phyloP scores from a whole-genome alignment of 2,888 invertebrate genomes.

The Hoplodrina ambigua region DNA sequence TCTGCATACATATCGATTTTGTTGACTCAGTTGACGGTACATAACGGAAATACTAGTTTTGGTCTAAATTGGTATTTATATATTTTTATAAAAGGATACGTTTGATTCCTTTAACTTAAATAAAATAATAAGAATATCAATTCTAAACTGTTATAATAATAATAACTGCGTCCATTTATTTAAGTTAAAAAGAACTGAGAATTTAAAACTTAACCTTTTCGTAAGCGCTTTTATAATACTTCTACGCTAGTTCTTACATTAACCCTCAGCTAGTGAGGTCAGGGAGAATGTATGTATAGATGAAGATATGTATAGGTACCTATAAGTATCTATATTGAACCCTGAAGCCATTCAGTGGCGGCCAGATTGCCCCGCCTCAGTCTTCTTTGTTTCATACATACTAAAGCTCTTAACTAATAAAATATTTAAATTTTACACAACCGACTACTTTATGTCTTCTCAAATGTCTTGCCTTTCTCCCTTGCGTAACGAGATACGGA shows the following conservation, averaged over 20 bases:
- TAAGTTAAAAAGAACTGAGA: background rate
- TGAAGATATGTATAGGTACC: slow-evolving; percentile 12
- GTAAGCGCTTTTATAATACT: slow-evolving; percentile 2
- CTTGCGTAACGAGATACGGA: slow-evolving; percentile 1
- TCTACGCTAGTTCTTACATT: slow-evolving; percentile 17
- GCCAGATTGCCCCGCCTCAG: slow-evolving; percentile 56
- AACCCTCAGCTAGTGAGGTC: slow-evolving; percentile 47
- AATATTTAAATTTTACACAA: slow-evolving; percentile 61
- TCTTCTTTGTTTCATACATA: slow-evolving; percentile 62
- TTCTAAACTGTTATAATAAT: background rate
- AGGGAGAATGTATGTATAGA: slow-evolving; percentile 29
- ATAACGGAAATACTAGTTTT: no score
- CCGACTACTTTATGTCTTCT: slow-evolving; percentile 34
- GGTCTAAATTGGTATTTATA: no score
- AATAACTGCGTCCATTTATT: background rate
- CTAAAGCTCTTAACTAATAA: slow-evolving; percentile 53
- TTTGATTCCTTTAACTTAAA: no score
- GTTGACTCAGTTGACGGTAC: no score
- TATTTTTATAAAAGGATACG: no score
- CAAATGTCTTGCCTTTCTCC: slow-evolving; percentile 20
- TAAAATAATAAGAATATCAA: no score
- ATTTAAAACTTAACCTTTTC: background rate
- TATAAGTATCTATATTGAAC: slow-evolving; percentile 41
- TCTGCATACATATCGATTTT: no score
- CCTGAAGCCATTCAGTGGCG: slow-evolving; percentile 60